Evolutionary conservation across 2,113 vertebrate species (phyloP), one percentile per base, ranked within the genome.

Genomic region (Manacus vitellinus): DNA sequence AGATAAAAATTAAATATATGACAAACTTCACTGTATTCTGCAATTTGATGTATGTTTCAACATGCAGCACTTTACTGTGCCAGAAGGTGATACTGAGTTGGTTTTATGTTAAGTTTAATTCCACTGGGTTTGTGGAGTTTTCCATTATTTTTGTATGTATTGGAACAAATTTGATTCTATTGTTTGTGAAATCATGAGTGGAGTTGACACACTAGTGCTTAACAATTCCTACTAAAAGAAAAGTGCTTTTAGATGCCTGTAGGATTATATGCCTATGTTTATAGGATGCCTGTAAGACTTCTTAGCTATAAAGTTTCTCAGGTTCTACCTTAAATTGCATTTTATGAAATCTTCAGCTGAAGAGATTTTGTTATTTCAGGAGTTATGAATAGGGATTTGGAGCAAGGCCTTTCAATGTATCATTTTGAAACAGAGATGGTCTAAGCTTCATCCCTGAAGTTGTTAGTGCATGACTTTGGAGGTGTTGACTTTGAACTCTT

Each of bases 1-100:
- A 86, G 91, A 80, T 91, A 96, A 97, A 94, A 95, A 97, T 95
- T 95, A 97, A 95, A 96, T 83, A 92, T 91, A 51, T 97, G 94
- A 94, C 78, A 90, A 80, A 86, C 55, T 72, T 96, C 77, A 58
- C n/a, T 88, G 46, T 66, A 86, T 82, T 51, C 63, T 95, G 78
- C 35, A 70, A 82, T 92, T 89, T 92, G 87, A 97, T 91, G 20
- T 92, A 93, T 91, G 67, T 86, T 93, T 94, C 94, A 95, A 77
- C 65, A 35, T 55, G 41, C 43, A 76, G 43, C 52, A 25, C 18
- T 86, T 39, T 28, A 63, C 31, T 62, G n/a, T 20, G 2, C 22
- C 16, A 46, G 63, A 65, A 39, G 43, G 14, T 80, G 63, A 31
- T 83, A 30, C 13, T 68, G 54, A 24, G 23, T 70, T 81, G 35